phyloP scores from a whole-genome alignment of 2,888 invertebrate genomes.

The Brachypalpus laphriformis region DNA sequence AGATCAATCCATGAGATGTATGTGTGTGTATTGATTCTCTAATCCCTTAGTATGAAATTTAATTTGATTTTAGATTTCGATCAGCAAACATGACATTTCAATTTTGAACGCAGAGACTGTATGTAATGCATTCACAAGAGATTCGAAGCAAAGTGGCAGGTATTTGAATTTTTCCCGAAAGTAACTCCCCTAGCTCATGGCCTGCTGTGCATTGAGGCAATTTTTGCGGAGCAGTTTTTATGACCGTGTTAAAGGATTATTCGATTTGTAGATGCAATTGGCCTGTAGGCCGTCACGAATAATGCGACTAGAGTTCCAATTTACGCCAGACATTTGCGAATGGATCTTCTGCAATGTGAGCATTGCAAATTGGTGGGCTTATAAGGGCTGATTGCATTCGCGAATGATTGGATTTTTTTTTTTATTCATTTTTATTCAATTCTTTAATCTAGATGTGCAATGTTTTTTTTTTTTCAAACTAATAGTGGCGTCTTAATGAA shows the following conservation, averaged over 20 bases:
- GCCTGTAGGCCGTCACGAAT: slow-evolving; percentile 27
- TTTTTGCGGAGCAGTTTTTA: slow-evolving; percentile 43
- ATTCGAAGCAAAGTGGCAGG: slow-evolving; percentile 2
- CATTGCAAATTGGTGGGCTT: slow-evolving; percentile 67
- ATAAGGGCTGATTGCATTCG: slow-evolving; percentile 50
- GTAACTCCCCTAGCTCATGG: not conserved
- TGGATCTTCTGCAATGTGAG: slow-evolving; percentile 60
- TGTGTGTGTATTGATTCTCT: slow-evolving; percentile 47
- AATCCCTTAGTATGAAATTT: slow-evolving; percentile 67
- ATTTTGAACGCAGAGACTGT: slow-evolving; percentile 43
- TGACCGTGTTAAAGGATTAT: slow-evolving; percentile 64
- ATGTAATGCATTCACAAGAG: slow-evolving; percentile 21
- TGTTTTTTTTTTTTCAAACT: not conserved
- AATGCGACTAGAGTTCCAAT: slow-evolving; percentile 52
- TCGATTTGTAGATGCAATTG: slow-evolving; percentile 53
- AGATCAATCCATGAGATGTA: not conserved
- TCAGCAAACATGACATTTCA: slow-evolving; percentile 60
- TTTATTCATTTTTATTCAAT: too few relatives aligned
- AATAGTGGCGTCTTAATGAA: not conserved
- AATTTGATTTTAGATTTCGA: slow-evolving; percentile 68
- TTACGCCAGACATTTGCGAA: slow-evolving; percentile 56
- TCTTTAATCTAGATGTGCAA: not conserved
- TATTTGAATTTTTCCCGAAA: slow-evolving; percentile 9
- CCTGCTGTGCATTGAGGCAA: slow-evolving; percentile 7
- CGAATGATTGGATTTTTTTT: slow-evolving; percentile 24